phyloP scores from a whole-genome alignment of 2,113 vertebrate genomes.

The Etheostoma spectabile region DNA sequence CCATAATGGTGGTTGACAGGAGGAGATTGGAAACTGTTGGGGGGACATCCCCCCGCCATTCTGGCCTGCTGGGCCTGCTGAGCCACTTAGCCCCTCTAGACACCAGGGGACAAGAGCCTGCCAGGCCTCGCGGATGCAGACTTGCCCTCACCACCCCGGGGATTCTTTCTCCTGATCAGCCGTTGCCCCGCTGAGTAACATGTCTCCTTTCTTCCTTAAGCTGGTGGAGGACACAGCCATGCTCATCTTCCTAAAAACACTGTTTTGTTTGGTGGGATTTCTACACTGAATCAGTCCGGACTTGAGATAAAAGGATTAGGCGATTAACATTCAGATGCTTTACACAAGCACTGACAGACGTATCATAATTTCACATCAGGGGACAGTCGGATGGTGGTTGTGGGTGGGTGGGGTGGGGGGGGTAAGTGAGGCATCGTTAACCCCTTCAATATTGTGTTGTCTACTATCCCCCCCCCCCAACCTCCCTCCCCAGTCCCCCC shows the following conservation, averaged over 20 bases:
- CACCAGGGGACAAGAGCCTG: slow-evolving; percentile 71
- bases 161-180: slow-evolving; percentile 62
- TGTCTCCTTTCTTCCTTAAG: slow-evolving; percentile 74
- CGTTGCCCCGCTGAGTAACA: slow-evolving; percentile 75
- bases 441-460: slow-evolving; percentile 52
- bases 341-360: slow-evolving; percentile 73
- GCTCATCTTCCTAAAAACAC: slow-evolving; percentile 76
- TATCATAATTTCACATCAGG: slow-evolving; percentile 76
- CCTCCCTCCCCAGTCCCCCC: background rate
- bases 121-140: slow-evolving; percentile 42
- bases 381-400: slow-evolving; percentile 15
- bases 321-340: slow-evolving; percentile 80
- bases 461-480: slow-evolving; percentile 13
- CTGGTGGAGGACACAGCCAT: slow-evolving; percentile 59
- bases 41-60: slow-evolving; percentile 48
- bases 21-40: slow-evolving; percentile 72
- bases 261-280: slow-evolving; percentile 79
- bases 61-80: slow-evolving; percentile 63
- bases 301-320: slow-evolving; percentile 84
- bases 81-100: slow-evolving; percentile 61
- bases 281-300: slow-evolving; percentile 72
- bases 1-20: slow-evolving; percentile 67
- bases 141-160: slow-evolving; percentile 58
- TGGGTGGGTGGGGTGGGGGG: background rate
- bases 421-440: slow-evolving; percentile 46